Base-by-base conservation (phyloP, 2,797 vertebrate genomes). In the Ceyx erithaca region DNA sequence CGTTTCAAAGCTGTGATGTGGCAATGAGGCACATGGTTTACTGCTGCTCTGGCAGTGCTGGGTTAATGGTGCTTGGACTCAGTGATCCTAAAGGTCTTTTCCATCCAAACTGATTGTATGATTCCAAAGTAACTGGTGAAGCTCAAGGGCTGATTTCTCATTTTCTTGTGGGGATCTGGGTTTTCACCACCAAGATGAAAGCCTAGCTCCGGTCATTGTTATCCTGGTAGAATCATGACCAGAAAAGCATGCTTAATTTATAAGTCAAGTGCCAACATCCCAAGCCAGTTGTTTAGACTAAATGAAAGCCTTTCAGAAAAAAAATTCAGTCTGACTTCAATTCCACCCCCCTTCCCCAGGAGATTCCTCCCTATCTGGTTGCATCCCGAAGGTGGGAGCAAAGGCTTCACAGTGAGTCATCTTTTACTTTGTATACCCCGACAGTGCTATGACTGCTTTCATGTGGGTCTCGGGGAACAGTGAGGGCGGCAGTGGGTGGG, bases 341-440 rank as follows among this genome's bases (percentile, higher is more conserved):
- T 93, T 92, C 93, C 92, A 94, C 79, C 86, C 81, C 78, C 72
- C 67, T 93, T 87, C 72, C 76, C 51, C 54, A 69, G 84, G 88
- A 91, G 91, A 94, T 90, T 88, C 48, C 80, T 94, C 75, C 83
- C 68, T 91, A 80, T 88, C 93, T 94, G 84, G 55, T 61, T 90
- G 88, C 64, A 59, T 96, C 84, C 48, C 2, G 28, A 90, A 94
- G 79, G 93, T 93, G 93, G 94, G 90, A 95, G 94, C 92, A 94
- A 92, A 95, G 90, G 81, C 94, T 94, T 49, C 19, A 5, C 79
- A 43, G 70, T 94, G 92, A 95, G 58, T 94, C 95, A 96, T 91
- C 81, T 72, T 83, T 71, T 37, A 80, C 84, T 90, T 16, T 70
- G 79, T 87, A 87, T 90, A 85, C 92, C 93, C 92, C 9, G 0